phyloP scores from a whole-genome alignment of 1,140 invertebrate genomes.

The Drosophila saltans region DNA sequence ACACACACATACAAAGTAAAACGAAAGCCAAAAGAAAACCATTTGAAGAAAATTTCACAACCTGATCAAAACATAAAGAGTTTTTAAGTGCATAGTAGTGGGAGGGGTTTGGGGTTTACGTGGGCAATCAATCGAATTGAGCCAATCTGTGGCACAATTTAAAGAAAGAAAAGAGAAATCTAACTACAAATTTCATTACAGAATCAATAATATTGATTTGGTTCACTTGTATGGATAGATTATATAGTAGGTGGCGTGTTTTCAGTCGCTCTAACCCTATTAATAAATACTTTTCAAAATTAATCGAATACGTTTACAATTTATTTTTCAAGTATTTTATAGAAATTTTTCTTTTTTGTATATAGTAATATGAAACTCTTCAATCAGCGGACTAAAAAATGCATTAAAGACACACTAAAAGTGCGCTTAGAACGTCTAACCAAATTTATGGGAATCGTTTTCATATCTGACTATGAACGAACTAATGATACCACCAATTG shows the following conservation, averaged over 20 bases:
- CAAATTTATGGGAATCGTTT: neutral
- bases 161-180: no score
- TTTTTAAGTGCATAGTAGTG: neutral
- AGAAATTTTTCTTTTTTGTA: neutral
- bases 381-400: neutral
- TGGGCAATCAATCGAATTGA: neutral
- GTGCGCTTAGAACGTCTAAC: neutral
- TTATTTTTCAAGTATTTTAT: neutral
- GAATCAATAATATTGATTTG: no score
- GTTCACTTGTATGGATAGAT: no score
- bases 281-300: no score
- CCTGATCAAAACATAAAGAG: conserved; percentile 7
- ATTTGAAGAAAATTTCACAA: neutral
- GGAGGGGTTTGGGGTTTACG: no score
- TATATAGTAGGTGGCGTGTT: no score
- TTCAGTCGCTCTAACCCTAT: no score
- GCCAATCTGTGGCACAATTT: neutral
- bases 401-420: neutral
- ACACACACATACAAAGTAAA: neutral
- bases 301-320: neutral
- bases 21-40: conserved; percentile 2
- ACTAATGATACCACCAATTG: neutral
- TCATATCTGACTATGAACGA: neutral
- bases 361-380: neutral
- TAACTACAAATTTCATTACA: no score